Percentiles rank a stretch among this genome's conserved stretches.
Conservation (phyloP, 2,113 vertebrate species). For the Erythrocercus mccallii region DNA sequence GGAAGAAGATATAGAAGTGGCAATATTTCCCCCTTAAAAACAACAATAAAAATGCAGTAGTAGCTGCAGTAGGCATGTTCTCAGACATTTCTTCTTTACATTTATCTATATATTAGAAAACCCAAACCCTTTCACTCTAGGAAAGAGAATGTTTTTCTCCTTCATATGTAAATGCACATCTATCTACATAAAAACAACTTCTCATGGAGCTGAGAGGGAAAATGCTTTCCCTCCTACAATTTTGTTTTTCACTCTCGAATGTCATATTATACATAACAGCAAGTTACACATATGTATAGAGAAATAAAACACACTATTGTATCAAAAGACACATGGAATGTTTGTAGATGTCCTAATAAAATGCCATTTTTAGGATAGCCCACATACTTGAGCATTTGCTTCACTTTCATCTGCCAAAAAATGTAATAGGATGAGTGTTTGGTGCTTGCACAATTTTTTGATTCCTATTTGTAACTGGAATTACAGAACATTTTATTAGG, state of each 20-base stretch:
- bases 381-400: slow-evolving; percentile 22
- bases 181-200: background rate
- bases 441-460: background rate
- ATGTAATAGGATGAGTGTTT: background rate
- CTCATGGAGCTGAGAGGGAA: background rate
- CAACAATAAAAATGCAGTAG: background rate
- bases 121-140: rapidly evolving
- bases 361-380: background rate
- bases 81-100: background rate
- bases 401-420: slow-evolving; percentile 26
- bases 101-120: background rate
- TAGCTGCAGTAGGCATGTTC: background rate
- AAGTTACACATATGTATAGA: background rate
- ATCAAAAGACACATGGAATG: background rate
- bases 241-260: background rate
- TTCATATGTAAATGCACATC: background rate
- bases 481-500: background rate
- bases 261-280: background rate
- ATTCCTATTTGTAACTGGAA: background rate
- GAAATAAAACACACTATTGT: background rate
- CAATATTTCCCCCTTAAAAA: background rate
- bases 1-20: background rate
- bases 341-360: slow-evolving; percentile 7
- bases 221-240: background rate
- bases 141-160: background rate